A percentile compares a stretch with the other conserved stretches of the same genome.
Evolutionary conservation across 2,113 vertebrate species (phyloP).

Genomic region (Serilophus lunatus): DNA sequence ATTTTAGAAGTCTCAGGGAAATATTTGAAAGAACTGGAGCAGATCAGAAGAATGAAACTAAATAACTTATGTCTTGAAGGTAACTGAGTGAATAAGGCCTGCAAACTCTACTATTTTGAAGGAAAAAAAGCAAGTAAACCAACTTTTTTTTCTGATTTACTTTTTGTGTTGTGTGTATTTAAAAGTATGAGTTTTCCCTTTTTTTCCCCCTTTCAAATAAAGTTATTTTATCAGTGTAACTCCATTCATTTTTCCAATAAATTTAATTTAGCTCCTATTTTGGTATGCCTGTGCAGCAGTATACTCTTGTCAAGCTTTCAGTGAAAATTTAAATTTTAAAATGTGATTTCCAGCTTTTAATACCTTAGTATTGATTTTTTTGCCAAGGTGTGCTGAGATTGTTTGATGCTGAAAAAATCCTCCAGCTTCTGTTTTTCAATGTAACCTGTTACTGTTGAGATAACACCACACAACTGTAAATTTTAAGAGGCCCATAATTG

Average conservation of each 20-base stretch:
- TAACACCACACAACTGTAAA: neutral
- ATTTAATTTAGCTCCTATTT: neutral
- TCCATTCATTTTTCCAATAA: neutral
- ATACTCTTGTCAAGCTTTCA: neutral
- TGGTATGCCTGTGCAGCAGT: neutral
- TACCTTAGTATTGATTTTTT: neutral
- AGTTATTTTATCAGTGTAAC: neutral
- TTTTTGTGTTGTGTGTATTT: neutral
- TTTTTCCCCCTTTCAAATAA: neutral
- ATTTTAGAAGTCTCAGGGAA: neutral
- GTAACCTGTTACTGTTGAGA: neutral
- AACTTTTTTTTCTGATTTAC: neutral
- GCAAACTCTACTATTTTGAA: slow-evolving; percentile 3
- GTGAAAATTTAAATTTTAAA: neutral
- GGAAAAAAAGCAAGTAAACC: slow-evolving; percentile 8
- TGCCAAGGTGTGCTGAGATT: neutral
- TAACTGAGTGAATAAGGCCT: slow-evolving; percentile 19
- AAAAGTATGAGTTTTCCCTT: neutral
- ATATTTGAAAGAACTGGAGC: neutral
- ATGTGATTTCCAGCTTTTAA: neutral
- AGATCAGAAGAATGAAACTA: slow-evolving; percentile 12
- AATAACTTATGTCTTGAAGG: neutral
- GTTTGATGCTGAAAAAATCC: neutral
- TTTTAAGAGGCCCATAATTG: neutral
- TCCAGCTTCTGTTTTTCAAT: neutral